Evolutionary conservation across 2,797 vertebrate genomes (phyloP).

Genomic region (Ambastaia sidthimunki): DNA sequence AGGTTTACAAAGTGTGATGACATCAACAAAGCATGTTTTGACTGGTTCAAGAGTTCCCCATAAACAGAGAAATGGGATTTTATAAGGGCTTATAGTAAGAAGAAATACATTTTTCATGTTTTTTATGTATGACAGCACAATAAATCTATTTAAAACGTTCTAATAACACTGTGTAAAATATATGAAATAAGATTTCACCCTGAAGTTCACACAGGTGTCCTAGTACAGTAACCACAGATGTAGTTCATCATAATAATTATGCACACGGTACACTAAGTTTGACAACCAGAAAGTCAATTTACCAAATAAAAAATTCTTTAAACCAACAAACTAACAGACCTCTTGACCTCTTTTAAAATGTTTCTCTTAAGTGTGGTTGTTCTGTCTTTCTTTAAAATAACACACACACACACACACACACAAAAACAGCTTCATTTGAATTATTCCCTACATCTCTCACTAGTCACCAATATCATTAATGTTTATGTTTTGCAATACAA

Average conservation of each 20-base stretch:
- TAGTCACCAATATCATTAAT: not conserved
- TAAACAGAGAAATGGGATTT: not conserved
- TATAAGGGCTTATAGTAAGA: too few relatives aligned
- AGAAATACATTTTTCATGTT: too few relatives aligned
- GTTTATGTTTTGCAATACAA: not conserved
- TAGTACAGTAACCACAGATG: not conserved
- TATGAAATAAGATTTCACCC: too few relatives aligned
- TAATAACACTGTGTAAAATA: too few relatives aligned
- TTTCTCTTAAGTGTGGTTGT: too few relatives aligned
- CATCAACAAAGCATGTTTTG: constrained; percentile 3
- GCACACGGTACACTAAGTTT: not conserved
- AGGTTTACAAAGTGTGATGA: not conserved
- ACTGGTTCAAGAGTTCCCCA: not conserved
- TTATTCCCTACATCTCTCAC: not conserved
- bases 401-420: not conserved
- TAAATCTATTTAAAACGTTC: too few relatives aligned
- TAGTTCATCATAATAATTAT: not conserved
- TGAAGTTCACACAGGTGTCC: not conserved
- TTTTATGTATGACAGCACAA: too few relatives aligned
- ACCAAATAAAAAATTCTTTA: too few relatives aligned
- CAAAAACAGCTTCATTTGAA: not conserved
- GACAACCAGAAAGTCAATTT: too few relatives aligned
- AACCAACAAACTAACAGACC: too few relatives aligned
- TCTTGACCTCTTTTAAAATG: too few relatives aligned
- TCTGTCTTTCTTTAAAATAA: not conserved